phyloP scores from a whole-genome alignment of 2,113 vertebrate species.

The Gymnocephalus cernua region DNA sequence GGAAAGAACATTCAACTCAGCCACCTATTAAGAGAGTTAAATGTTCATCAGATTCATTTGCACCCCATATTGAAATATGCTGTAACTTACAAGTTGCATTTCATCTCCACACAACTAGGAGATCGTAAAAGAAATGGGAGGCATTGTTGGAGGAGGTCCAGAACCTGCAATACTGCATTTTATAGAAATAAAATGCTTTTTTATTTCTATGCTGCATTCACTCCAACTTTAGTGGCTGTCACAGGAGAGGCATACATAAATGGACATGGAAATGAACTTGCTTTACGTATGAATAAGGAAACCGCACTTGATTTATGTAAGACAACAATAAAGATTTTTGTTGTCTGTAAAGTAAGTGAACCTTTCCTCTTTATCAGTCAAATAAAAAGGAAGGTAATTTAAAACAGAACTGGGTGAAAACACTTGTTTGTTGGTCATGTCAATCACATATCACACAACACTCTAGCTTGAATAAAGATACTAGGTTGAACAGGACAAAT shows the following conservation, averaged over 20 bases:
- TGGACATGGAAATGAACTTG: neutral
- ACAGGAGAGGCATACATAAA: constrained; percentile 1
- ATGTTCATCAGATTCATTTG: constrained; percentile 32
- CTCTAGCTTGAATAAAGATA: neutral
- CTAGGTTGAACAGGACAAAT: neutral
- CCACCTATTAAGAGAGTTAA: constrained; percentile 40
- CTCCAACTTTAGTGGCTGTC: constrained; percentile 11
- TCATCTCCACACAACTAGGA: constrained; percentile 1
- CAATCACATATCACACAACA: constrained; percentile 9
- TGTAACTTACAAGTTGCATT: neutral
- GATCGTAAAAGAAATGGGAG: constrained; percentile 21
- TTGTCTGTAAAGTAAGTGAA: constrained; percentile 2
- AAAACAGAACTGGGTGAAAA: constrained; percentile 25
- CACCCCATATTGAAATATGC: constrained; percentile 3
- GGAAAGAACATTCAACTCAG: constrained; percentile 44
- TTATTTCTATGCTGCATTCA: neutral
- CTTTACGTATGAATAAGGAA: constrained; percentile 21
- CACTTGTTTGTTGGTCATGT: constrained; percentile 17
- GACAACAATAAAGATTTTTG: constrained; percentile 51
- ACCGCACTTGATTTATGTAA: constrained; percentile 17
- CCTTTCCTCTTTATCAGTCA: constrained; percentile 26
- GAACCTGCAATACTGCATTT: constrained; percentile 12
- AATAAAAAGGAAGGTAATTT: constrained; percentile 35
- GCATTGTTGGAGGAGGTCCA: constrained; percentile 33
- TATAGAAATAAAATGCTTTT: too few species aligned